Evolutionary conservation across 2,797 vertebrate genomes (phyloP), one percentile per base, ranked within the genome.

Genomic region (Falco cherrug): DNA sequence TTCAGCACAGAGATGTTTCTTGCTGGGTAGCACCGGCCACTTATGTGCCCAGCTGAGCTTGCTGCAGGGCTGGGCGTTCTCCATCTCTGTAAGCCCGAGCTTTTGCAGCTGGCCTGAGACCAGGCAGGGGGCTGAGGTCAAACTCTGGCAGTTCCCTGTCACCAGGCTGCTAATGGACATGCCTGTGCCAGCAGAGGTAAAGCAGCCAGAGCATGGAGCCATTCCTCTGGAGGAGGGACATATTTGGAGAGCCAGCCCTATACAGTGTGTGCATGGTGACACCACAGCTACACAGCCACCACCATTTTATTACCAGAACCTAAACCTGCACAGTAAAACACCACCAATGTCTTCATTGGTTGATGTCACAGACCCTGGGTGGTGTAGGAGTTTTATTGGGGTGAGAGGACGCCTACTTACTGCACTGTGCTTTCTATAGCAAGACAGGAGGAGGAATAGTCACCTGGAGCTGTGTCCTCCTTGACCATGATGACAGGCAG

Each of bases 61-160:
- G 3, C 29, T 51, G 33, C 29, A 43, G 26, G 33, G 28, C 24
- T 17, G 45, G 31, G 21, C 12, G 10, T 78, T 64, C 39, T 53
- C 39, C 17, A 60, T 20, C 1, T 0, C n/a, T 39, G 57, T 33
- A 70, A 65, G 13, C 35, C 45, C 0, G 0, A 53, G 51, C 33
- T 53, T 75, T 50, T 54, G 26, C 37, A 45, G 22, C 9, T 45
- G 48, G 51, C 29, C 35, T 35, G 35, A n/a, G 47, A 45, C 21
- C 16, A 25, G 10, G 13, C 17, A 41, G 41, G 5, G 6, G 28
- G 5, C n/a, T 69, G 45, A 59, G 24, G 35, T 54, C 41, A 76
- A 47, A 33, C 26, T 54, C 20, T 9, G 5, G n/a, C 33, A 37
- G 14, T 2, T 2, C 26, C 39, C n/a, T 68, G 29, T 75, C n/a